Conservation (phyloP, 2,113 vertebrate species). For the Ibidorhyncha struthersii region DNA sequence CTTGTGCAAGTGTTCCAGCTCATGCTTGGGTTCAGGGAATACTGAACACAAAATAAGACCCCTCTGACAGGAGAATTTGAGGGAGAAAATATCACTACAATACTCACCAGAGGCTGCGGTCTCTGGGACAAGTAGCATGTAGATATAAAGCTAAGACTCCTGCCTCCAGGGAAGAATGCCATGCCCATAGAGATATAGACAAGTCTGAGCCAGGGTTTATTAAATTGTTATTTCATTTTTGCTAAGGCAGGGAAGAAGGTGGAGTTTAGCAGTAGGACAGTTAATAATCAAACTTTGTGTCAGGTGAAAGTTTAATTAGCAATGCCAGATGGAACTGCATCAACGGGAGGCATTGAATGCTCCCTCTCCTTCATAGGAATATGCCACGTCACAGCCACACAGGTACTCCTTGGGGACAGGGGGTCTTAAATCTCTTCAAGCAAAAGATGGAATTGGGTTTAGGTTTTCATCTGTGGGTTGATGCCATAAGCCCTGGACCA, state of each 20-base stretch:
- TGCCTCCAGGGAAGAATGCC: neutral
- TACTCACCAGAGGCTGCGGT: neutral
- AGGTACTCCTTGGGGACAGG: neutral
- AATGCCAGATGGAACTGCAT: neutral
- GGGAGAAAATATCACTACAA: neutral
- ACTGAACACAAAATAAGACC: neutral
- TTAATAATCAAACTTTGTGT: neutral
- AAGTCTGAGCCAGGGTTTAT: neutral
- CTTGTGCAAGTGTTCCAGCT: fast-evolving
- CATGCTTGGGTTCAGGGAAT: neutral
- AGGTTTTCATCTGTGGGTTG: neutral
- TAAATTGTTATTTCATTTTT: neutral
- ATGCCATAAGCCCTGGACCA: neutral
- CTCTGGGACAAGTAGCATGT: neutral
- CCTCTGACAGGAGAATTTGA: neutral
- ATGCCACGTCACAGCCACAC: fast-evolving
- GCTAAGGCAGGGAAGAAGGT: neutral
- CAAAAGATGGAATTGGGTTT: neutral
- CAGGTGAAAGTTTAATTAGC: conserved; percentile 48
- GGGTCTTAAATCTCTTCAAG: neutral
- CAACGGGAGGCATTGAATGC: neutral
- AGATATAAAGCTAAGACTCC: neutral
- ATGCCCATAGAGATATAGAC: neutral
- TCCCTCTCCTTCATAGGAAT: neutral
- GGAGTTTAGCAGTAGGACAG: neutral